Percentiles rank a stretch among this genome's conserved stretches.
Evolutionary conservation across 2,888 invertebrate species (phyloP).

Genomic region (Apamea epomidion): DNA sequence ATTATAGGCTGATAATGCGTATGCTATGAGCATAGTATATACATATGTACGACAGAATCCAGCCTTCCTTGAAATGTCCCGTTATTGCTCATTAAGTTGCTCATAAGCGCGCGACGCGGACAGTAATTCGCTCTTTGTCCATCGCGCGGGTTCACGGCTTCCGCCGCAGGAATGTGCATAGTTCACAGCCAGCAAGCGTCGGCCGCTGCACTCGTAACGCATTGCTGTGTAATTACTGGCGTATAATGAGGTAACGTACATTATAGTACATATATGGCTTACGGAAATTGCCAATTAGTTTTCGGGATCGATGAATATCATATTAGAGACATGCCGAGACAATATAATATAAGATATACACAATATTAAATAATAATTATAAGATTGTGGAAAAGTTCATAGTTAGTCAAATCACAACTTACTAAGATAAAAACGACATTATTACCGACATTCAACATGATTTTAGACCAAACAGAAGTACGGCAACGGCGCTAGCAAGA

Average conservation of each 20-base stretch:
- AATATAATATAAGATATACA: too few species aligned
- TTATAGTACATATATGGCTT: neutral
- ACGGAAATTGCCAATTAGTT: neutral
- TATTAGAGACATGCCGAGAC: neutral
- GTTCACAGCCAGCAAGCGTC: conserved; percentile 28
- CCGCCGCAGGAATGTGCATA: conserved; percentile 20
- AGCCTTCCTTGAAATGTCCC: neutral
- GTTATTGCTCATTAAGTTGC: conserved; percentile 17
- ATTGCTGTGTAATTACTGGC: conserved; percentile 4
- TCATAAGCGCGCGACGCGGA: neutral
- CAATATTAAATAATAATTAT: too few species aligned
- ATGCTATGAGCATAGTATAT: neutral
- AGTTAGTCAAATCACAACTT: too few species aligned
- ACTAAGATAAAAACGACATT: too few species aligned
- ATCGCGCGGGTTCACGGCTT: conserved; percentile 32
- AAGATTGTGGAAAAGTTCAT: too few species aligned
- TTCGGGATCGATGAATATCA: neutral
- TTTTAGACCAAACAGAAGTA: too few species aligned
- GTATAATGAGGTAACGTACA: conserved; percentile 2
- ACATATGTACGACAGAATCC: neutral
- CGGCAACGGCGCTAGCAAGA: too few species aligned
- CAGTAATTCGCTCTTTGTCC: conserved; percentile 36
- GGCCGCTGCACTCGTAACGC: neutral
- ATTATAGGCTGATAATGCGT: neutral
- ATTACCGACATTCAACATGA: too few species aligned